These are phyloP conservation scores for Panagrolaimus sp. DNA, from an alignment of 1,140 invertebrate species.

Conservation along the genomic window DNA sequence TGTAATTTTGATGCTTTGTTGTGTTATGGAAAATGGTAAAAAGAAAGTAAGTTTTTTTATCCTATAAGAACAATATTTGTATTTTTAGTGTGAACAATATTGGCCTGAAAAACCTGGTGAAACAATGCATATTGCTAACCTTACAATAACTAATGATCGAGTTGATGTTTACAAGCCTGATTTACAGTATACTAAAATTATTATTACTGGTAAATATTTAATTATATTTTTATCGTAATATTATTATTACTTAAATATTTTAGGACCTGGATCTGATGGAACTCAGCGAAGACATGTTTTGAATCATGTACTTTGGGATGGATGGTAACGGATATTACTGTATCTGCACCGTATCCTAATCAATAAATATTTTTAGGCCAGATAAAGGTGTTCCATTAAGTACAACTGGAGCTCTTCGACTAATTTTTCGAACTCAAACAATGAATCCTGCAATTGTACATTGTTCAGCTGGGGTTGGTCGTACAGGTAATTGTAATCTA, in stretches of 20 bases:
- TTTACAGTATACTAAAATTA: conserved; percentile 39
- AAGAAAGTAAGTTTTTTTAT: conserved; percentile 21
- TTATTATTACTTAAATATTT: background rate
- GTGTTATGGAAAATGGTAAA: conserved; percentile 37
- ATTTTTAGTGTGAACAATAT: conserved; percentile 34
- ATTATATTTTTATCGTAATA: background rate
- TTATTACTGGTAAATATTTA: conserved; percentile 33
- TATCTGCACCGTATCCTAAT: no score
- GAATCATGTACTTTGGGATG: conserved; percentile 44
- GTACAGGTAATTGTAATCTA: no score
- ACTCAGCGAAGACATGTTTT: conserved; percentile 27
- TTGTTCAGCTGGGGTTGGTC: conserved; percentile 46
- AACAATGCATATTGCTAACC: conserved; percentile 18
- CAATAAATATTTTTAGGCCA: conserved; percentile 7
- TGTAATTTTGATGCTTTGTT: conserved; percentile 32
- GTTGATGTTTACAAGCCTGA: conserved; percentile 25
- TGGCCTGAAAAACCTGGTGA: conserved; percentile 38
- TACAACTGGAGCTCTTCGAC: conserved; percentile 34
- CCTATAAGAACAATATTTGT: no score
- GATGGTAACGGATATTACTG: conserved; percentile 39
- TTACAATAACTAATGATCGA: conserved; percentile 26
- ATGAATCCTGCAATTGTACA: conserved; percentile 43
- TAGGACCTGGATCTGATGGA: conserved; percentile 32
- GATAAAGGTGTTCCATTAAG: conserved; percentile 34
- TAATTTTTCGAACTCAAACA: conserved; percentile 44